phyloP scores from a whole-genome alignment of 1,140 invertebrate species.

The Leptonema lineaticorne region DNA sequence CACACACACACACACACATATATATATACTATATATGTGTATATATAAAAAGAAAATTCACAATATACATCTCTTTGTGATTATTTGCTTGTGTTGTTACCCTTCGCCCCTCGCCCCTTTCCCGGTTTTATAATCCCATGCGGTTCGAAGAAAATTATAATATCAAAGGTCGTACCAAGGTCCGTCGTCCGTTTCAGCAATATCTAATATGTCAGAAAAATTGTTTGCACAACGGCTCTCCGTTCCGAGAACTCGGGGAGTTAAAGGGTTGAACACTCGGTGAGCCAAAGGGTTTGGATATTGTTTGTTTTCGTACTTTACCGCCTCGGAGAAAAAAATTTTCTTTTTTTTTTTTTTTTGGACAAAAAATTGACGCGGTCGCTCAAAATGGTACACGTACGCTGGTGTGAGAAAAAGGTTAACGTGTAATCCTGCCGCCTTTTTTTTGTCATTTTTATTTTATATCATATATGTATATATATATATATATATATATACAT shows the following conservation, averaged over 20 bases:
- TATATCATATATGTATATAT: no score
- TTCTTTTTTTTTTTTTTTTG: not conserved
- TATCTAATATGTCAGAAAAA: constrained; percentile 1
- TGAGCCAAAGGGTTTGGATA: not conserved
- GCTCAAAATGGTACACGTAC: no score
- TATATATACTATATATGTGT: not conserved
- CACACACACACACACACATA: not conserved
- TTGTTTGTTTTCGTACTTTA: constrained; percentile 7
- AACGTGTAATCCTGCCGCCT: not conserved
- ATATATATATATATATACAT: no score
- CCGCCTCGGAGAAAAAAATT: no score
- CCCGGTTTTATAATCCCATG: not conserved
- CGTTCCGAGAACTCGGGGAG: not conserved
- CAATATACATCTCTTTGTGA: no score
- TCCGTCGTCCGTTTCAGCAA: not conserved
- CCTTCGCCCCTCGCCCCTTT: not conserved
- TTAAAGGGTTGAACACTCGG: not conserved
- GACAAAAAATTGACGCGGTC: not conserved
- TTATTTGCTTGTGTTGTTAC: no score
- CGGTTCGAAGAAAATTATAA: constrained; percentile 11
- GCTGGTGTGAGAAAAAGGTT: constrained; percentile 10
- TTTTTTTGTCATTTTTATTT: no score
- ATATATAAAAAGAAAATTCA: not conserved
- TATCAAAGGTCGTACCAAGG: not conserved
- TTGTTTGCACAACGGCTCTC: not conserved